Percentiles rank a stretch among this genome's conserved stretches.
phyloP scores from a whole-genome alignment of 2,113 vertebrate species.

The Rynchops niger region DNA sequence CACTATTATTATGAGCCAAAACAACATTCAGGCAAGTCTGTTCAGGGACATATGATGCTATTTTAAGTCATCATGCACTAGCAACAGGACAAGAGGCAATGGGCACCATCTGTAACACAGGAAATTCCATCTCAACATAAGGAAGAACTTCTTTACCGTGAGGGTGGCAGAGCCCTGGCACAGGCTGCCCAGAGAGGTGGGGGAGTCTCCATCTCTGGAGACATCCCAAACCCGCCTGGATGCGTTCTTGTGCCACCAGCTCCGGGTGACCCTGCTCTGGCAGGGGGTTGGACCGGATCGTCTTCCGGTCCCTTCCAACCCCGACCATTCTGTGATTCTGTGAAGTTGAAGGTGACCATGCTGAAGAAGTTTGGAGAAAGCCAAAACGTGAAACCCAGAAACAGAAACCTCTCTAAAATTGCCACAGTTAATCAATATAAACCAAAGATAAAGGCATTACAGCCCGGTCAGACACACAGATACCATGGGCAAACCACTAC shows the following conservation, averaged over 20 bases:
- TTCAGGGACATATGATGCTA: not conserved
- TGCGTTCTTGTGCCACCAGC: not conserved
- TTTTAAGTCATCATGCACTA: not conserved
- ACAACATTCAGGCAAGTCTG: not conserved
- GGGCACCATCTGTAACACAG: not conserved
- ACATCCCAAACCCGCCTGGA: not conserved
- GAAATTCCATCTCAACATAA: not conserved
- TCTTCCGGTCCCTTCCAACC: not conserved
- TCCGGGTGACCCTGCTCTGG: not conserved
- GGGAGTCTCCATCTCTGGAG: not conserved
- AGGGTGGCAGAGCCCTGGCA: not conserved
- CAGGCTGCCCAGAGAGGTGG: not conserved
- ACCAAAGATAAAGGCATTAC: not conserved
- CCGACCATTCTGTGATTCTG: not conserved
- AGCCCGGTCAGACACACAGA: not conserved
- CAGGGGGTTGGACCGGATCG: not conserved
- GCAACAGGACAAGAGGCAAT: not conserved
- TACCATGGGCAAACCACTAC: not conserved
- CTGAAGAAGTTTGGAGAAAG: not conserved
- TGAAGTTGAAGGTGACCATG: not conserved
- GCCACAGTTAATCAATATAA: not conserved
- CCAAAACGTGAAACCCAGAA: not conserved
- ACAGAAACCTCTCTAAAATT: not conserved
- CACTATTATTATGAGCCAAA: not conserved
- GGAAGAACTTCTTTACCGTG: not conserved